phyloP scores from a whole-genome alignment of 2,797 vertebrate species.

The Sebastes goodei region DNA sequence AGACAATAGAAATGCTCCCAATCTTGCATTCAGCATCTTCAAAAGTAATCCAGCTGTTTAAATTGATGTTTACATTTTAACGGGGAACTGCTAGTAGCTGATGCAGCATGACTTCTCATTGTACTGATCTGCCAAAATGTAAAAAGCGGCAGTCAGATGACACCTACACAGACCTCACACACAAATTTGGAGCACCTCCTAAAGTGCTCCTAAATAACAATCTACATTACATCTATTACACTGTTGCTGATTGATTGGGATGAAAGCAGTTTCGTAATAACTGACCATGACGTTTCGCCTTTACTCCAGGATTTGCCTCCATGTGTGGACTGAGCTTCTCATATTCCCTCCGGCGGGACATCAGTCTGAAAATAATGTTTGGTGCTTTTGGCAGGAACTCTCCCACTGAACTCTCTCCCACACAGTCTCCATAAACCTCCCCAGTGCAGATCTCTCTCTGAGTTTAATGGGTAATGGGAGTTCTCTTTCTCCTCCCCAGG shows the following conservation, averaged over 20 bases:
- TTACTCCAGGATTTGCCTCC: constrained; percentile 16
- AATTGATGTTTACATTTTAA: not conserved
- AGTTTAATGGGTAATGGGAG: constrained; percentile 40
- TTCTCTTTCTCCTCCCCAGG: constrained; percentile 75
- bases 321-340: constrained; percentile 36
- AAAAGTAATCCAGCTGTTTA: not conserved
- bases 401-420: constrained; percentile 13
- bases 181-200: no score
- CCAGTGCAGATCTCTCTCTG: not conserved
- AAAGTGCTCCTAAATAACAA: not conserved
- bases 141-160: not conserved
- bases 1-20: no score
- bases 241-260: constrained; percentile 22
- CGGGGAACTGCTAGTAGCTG: no score
- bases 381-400: constrained; percentile 41
- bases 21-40: no score
- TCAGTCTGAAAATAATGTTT: constrained; percentile 29
- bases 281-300: not conserved
- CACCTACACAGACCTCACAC: not conserved
- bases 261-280: constrained; percentile 23
- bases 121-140: not conserved
- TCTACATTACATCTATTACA: not conserved
- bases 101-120: not conserved
- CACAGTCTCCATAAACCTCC: constrained; percentile 22
- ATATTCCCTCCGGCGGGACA: constrained; percentile 33